Base-by-base conservation (phyloP, 1,140 invertebrate genomes). In the Hyphantria cunea region DNA sequence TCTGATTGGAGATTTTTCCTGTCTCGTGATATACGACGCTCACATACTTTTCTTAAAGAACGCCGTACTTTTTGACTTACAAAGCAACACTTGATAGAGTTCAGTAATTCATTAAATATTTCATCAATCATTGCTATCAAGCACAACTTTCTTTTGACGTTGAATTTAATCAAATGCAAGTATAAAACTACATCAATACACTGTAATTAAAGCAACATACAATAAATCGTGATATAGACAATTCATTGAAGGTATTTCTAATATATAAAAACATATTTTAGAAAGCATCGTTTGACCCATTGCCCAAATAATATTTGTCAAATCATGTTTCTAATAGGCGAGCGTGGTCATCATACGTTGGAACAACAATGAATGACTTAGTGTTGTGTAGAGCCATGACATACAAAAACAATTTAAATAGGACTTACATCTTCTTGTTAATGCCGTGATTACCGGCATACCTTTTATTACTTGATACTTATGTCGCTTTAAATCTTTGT, bases 301-400 rank as follows among this genome's bases (percentile, higher is more conserved):
- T 49, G 42, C 11, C 17, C 48, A 70, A 62, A 15, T 7, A 41
- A 32, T 32, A 63, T 77, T 74, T 72, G 76, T 75, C 74, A 75
- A 82, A 82, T 83, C 76, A 81, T 78, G 74, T 65, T 65, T 70
- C 67, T 78, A 84, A 86, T 86, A 82, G 83, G 58, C 62, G 78
- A 80, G 63, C 60, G 68, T 42, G 42, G 61, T 58, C 61, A 63
- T 64, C 60, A 55, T 42, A 41, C 42, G 14, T 37, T 55, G n/a
- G 34, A 44, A 42, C 37, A 59, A 68, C 59, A 71, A 66, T 66
- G 47, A 62, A 25, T 45, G 42, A 41, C 60, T 66, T 60, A 64
- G 41, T 49, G 33, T 25, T 48, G 32, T 12, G 6, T 31, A 58
- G 56, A 51, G 56, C 51, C 56, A 60, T 60, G 15, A 12, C 39